Conservation (phyloP, 2,888 invertebrate genomes). For the Limnephilus lunatus region DNA sequence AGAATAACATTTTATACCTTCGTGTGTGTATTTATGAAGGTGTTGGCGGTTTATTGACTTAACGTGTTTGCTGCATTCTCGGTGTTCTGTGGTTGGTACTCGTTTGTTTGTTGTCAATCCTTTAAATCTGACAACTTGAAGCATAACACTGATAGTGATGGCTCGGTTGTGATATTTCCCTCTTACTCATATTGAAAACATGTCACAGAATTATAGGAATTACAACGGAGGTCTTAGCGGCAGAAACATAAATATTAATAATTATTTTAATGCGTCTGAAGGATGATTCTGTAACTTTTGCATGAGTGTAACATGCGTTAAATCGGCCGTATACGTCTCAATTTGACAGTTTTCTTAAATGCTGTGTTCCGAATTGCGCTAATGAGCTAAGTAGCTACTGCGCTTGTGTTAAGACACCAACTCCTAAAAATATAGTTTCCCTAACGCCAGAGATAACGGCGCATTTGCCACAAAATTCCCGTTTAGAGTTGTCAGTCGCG, state of each 20-base stretch:
- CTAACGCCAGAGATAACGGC: no score
- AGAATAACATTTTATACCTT: neutral
- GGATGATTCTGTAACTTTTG: no score
- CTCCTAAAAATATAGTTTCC: no score
- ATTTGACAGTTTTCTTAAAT: no score
- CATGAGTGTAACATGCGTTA: no score
- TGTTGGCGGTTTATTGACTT: neutral
- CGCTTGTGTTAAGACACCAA: no score
- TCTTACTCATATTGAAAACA: neutral
- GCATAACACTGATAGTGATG: neutral
- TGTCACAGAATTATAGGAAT: neutral
- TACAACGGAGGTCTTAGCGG: neutral
- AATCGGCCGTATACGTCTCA: no score
- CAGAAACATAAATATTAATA: neutral
- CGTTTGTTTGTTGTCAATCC: neutral
- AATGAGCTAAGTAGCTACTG: no score
- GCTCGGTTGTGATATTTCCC: neutral
- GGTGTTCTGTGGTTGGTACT: neutral
- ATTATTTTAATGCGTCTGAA: no score
- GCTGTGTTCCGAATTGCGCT: no score
- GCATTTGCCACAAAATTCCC: no score
- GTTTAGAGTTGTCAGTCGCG: no score
- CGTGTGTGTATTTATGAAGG: neutral
- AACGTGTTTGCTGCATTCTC: neutral
- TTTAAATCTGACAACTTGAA: neutral